Evolutionary conservation across 2,888 invertebrate species (phyloP), one percentile per base, ranked within the genome.

Genomic region (Podotricha telesiphe): DNA sequence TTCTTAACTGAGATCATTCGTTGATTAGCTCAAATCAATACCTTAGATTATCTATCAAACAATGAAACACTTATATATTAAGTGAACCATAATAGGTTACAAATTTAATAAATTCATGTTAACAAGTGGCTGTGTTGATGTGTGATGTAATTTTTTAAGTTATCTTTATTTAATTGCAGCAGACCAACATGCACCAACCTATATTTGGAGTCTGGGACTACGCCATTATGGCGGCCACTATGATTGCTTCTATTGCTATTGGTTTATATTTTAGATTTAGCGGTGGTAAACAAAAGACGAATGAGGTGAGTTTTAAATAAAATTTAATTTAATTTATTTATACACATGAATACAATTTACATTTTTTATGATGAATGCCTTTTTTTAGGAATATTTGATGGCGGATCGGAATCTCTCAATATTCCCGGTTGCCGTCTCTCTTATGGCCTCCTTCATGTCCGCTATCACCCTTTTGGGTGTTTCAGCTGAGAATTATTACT

Each of bases 391-490:
- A 87, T 98, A 97, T 82, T 94, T 98, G 70, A 85, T 97, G 67
- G 98, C 97, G 0, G 95, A 97, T 81, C 94, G 95, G 69, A 96
- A 96, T 73, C 96, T 98, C 96, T 94, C 96, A 7, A 93, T 96
- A 76, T 83, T 93, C 8, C 97, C 98, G 0, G 97, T 98, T 0
- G 96, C 97, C 5, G 96, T 98, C 74, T 98, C 98, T 2, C 86
- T 98, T 69, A 97, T 98, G 96, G 97, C 98, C n/a, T 97, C 97
- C 50, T 98, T 98, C 84, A 97, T 98, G 96, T 98, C 98, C 0
- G 97, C 98, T 42, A 95, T 98, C 65, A 97, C 97, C 0, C 85
- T 98, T 50, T 92, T 98, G n/a, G 98, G 98, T 17, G 96, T 98
- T 2, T 96, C 97, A 42, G 95, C 96, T 63, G 98, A 98, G 86